phyloP scores from a whole-genome alignment of 2,113 vertebrate species.

The Grallaria varia region DNA sequence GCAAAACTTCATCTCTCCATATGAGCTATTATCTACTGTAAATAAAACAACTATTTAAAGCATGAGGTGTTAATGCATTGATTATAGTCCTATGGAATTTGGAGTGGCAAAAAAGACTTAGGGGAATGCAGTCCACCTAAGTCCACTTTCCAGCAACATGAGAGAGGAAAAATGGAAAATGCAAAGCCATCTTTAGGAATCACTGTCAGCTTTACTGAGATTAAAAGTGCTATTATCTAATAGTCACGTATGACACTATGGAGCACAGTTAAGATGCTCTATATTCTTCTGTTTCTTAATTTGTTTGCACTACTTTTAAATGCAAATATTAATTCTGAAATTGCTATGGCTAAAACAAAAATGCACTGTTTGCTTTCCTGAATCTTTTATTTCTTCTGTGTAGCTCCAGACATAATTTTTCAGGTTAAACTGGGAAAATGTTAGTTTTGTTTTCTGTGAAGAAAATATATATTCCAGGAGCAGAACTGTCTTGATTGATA shows the following conservation, averaged over 20 bases:
- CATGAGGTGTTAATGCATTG: background rate
- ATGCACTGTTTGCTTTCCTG: background rate
- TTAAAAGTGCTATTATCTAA: background rate
- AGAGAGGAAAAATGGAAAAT: background rate
- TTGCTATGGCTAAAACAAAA: background rate
- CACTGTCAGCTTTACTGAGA: background rate
- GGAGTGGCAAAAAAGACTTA: background rate
- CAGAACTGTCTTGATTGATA: slow-evolving; percentile 57
- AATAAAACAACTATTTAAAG: background rate
- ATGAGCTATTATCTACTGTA: background rate
- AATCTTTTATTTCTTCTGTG: background rate
- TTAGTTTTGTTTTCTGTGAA: background rate
- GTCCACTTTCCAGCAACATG: background rate
- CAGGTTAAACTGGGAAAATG: slow-evolving; percentile 2
- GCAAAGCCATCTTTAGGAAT: background rate
- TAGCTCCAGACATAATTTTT: background rate
- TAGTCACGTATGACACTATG: background rate
- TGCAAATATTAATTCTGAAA: background rate
- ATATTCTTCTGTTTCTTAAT: background rate
- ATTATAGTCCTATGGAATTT: background rate
- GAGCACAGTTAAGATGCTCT: background rate
- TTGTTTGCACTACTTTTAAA: background rate
- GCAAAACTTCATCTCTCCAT: background rate
- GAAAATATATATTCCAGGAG: slow-evolving; percentile 41
- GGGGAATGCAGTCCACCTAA: background rate